Base-by-base conservation (phyloP, 2,113 vertebrate species). In the Mustela lutreola region DNA sequence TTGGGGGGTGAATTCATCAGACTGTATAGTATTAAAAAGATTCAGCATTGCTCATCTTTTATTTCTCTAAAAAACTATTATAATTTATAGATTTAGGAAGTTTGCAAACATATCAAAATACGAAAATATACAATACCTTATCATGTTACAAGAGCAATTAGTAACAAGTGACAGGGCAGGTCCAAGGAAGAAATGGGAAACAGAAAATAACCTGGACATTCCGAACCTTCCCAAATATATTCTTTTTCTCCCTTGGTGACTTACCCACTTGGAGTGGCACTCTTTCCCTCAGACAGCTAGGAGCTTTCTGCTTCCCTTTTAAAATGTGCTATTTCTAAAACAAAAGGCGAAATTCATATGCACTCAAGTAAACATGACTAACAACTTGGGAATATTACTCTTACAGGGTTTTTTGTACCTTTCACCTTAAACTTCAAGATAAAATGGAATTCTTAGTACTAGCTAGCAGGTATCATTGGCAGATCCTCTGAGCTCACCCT, bases 71-170 rank as follows among this genome's bases (percentile, higher is more conserved):
- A 95, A 92, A 88, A n/a, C 50, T 94, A 83, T 75, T 95, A 31
- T n/a, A 50, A 81, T 67, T 76, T 56, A 53, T 45, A 94, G 78
- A 79, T 24, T 82, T 50, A 71, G 39, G 9, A 96, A 86, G 36
- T 87, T 94, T 79, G 65, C 26, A 90, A 82, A 56, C 12, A 65
- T 15, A 94, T n/a, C 45, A 8, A 95, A 94, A 90, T 80, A 89
- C 19, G 90, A 95, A 88, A 76, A 63, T 85, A 85, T 42, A 33
- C 28, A 89, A 19, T 36, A 56, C 28, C 19, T 90, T 36, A 82
- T 33, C 78, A 67, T n/a, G 26, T 62, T 75, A 80, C 11, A 91
- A 50, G 22, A 91, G 53, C 33, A 95, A 39, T 18, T 60, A 94
- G 33, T 81, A 93, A 86, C 63, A 82, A 87, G 85, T 48, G 33